phyloP scores from a whole-genome alignment of 2,797 vertebrate species.

The Trichosurus vulpecula region DNA sequence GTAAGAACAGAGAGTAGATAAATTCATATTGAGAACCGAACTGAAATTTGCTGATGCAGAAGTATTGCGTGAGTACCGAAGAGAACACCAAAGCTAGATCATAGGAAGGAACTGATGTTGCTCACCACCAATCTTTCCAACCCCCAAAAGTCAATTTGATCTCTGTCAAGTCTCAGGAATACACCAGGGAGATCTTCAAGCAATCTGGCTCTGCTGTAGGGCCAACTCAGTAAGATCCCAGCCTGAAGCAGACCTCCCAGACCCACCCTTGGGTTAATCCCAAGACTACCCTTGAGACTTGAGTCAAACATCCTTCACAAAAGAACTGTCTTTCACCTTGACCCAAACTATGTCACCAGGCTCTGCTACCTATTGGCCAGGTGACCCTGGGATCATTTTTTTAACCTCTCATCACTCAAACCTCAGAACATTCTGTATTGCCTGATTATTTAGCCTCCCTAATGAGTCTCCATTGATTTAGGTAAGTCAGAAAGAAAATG shows the following conservation, averaged over 20 bases:
- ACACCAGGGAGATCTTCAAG: not conserved
- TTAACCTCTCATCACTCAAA: not conserved
- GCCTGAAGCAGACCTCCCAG: not conserved
- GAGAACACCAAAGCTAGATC: not conserved
- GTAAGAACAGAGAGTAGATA: constrained; percentile 30
- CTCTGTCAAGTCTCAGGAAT: not conserved
- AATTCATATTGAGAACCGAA: constrained; percentile 26
- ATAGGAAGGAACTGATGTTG: not conserved
- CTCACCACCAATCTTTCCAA: not conserved
- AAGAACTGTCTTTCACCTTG: not conserved
- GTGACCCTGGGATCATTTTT: not conserved
- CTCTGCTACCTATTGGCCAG: not conserved
- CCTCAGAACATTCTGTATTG: not conserved
- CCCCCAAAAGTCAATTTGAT: not conserved
- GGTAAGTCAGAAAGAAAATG: constrained; percentile 7
- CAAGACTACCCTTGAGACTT: not conserved
- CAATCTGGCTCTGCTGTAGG: not conserved
- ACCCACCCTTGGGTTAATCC: not conserved
- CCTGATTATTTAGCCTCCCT: not conserved
- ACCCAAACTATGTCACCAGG: not conserved
- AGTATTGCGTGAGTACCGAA: not conserved
- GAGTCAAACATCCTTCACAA: not conserved
- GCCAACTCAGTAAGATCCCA: not conserved
- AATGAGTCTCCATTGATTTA: constrained; percentile 16
- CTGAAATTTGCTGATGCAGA: constrained; percentile 14